Base-by-base conservation (phyloP, 2,888 invertebrate genomes). In the Itoplectis maculator region DNA sequence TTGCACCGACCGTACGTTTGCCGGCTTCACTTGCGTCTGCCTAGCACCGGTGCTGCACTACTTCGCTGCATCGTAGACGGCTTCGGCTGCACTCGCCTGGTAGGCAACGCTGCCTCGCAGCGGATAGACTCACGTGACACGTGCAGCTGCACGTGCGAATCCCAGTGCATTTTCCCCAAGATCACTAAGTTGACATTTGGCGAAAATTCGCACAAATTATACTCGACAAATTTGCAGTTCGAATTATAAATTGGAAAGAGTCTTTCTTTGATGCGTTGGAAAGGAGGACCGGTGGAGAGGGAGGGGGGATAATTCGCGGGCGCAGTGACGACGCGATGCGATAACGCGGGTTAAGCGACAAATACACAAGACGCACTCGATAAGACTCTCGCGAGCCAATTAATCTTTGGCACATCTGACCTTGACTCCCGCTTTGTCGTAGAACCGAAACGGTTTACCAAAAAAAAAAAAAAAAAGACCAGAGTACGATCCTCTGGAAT, bases 31-130 rank as follows among this genome's bases (percentile, higher is more conserved):
- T 75, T 47, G 40, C 70, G 83, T 80, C 91, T 87, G 91, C 87
- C 91, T 89, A 90, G 87, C 84, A 88, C 87, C 88, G 86, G 89
- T 80, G 81, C 78, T 85, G 78, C 85, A 88, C 91, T 91, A 91
- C 91, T 91, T 87, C 20, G 87, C 29, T 20, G 18, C 59, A 11
- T 20, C 42, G 5, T 23, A 0, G 11, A 35, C 35, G 66, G 63
- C 65, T 75, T 65, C 74, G 66, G 42, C 54, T 56, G 51, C n/a
- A n/a, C n/a, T n/a, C n/a, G n/a, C n/a, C n/a, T n/a, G n/a, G n/a
- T n/a, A n/a, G n/a, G n/a, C n/a, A n/a, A n/a, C n/a, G n/a, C n/a
- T n/a, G 54, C 18, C 20, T 3, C 29, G 29, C 29, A 5, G 29
- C 29, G 18, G 11, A n/a, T 45, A 15, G 75, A 54, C 54, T 65